A percentile compares a stretch with the other conserved stretches of the same genome.
Conservation (phyloP, 2,797 vertebrate genomes). For the Rhinichthys osculus region DNA sequence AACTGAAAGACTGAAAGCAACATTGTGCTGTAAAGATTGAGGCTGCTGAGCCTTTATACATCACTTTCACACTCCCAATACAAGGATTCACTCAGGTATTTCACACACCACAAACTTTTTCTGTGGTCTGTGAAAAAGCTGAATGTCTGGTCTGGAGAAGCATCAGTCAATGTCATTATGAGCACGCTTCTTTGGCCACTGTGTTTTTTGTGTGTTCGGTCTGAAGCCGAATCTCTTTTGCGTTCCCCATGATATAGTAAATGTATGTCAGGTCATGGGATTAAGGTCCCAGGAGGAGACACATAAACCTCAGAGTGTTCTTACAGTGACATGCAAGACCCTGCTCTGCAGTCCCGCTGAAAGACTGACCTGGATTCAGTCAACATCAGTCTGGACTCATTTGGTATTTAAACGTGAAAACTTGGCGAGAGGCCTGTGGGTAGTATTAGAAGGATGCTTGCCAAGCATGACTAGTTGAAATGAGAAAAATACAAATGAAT, state of each 20-base stretch:
- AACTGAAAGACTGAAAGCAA: slow-evolving; percentile 71
- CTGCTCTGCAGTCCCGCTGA: slow-evolving; percentile 6
- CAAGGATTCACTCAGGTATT: slow-evolving; percentile 28
- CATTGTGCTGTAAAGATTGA: slow-evolving; percentile 74
- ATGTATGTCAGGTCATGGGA: slow-evolving; percentile 64
- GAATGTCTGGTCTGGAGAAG: slow-evolving; percentile 3
- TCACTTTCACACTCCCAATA: slow-evolving; percentile 63
- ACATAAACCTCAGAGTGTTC: slow-evolving; percentile 52
- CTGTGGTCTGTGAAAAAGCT: slow-evolving; percentile 1
- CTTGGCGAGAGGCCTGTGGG: slow-evolving; percentile 12
- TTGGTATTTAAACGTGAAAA: slow-evolving; percentile 3
- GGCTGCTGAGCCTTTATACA: slow-evolving; percentile 66
- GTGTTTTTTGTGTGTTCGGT: slow-evolving; percentile 39
- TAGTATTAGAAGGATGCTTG: slow-evolving; percentile 7
- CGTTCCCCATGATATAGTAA: slow-evolving; percentile 48
- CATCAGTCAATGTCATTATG: slow-evolving; percentile 1
- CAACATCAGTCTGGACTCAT: not conserved
- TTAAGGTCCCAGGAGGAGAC: slow-evolving; percentile 55
- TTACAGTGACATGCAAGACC: slow-evolving; percentile 59
- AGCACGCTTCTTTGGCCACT: not conserved
- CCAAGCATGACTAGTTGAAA: slow-evolving; percentile 8
- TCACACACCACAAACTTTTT: slow-evolving; percentile 24
- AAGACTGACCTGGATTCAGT: slow-evolving; percentile 39
- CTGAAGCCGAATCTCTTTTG: slow-evolving; percentile 57
- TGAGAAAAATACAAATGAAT: slow-evolving; percentile 31